Base-by-base conservation (phyloP, 2,888 invertebrate species). In the Drosophila trichaetosa region DNA sequence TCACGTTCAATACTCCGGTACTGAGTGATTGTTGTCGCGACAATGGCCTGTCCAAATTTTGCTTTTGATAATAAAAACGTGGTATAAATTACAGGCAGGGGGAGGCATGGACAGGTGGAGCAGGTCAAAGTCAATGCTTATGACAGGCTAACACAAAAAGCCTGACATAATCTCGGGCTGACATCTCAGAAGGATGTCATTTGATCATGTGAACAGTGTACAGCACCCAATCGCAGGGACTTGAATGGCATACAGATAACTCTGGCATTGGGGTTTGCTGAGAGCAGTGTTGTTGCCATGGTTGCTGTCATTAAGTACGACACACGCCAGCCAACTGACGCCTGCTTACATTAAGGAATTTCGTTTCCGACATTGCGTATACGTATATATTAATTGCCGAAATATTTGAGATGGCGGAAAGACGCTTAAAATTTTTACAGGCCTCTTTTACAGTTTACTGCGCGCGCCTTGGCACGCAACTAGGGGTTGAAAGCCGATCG, bases 281-380 rank as follows among this genome's bases (percentile, higher is more conserved):
- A 46, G 58, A 64, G 21, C 36, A 40, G n/a, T 13, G 66, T 48
- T 61, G 78, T 82, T 87, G 85, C 84, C 85, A 87, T 64, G 71
- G 73, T 74, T 56, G 56, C 27, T 59, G 82, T 79, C 85, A 89
- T 87, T 87, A 89, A 87, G 69, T 70, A 60, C 76, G 66, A 72
- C 89, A 86, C 89, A 86, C 76, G 89, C 82, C 87, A 89, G 85
- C 85, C 87, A 73, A 69, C 79, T 84, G 85, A 87, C 89, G 89
- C 85, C 85, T 89, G 89, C 67, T 72, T 74, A 89, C 71, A 89
- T 88, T 88, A 83, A 82, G 78, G 76, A 80, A 82, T 84, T 84
- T 68, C 75, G 71, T 62, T 87, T 69, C 57, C 72, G 63, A 48
- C 72, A 77, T 69, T 68, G 60, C 72, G 69, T 68, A 77, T 81